Evolutionary conservation across 2,888 invertebrate genomes (phyloP), one percentile per base, ranked within the genome.

Genomic region (Saturnia pavonia): DNA sequence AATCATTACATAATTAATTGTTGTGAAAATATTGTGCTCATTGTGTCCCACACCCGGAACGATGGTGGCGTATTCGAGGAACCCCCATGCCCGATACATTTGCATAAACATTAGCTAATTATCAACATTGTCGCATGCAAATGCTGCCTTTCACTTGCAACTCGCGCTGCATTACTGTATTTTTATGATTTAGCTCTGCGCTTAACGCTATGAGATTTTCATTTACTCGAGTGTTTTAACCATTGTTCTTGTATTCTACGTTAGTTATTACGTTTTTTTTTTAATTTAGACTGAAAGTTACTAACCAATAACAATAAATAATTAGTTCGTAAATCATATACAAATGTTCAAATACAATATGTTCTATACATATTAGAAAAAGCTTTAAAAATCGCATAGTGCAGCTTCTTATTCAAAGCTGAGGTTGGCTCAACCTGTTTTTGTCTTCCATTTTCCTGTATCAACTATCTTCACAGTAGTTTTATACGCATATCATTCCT

Each of bases 81-180:
- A 82, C 87, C 88, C 87, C 83, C 83, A 88, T 88, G 77, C 76
- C 68, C 74, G 73, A 66, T 72, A 68, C 72, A 83, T 87, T 87
- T 78, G 73, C 88, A 88, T 87, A 85, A 84, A 84, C 78, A 86
- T 81, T 74, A 27, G 73, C 78, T 85, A 85, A 86, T 86, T 85
- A 83, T 71, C 78, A 79, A 72, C 78, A 79, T 83, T 78, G 80
- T 80, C 74, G 75, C 79, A 83, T 85, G 84, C 80, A 81, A 85
- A 84, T 82, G 77, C 80, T 78, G 79, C 78, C 78, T 80, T 80
- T 75, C 74, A 79, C 78, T 75, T 65, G 68, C 40, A 45, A 67
- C 68, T 71, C 70, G 70, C 60, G 65, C 40, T 40, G 42, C 60
- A 27, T 42, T 54, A 66, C 54, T 12, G 54, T 42, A 43, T 51